Evolutionary conservation across 1,140 invertebrate species (phyloP), one percentile per base, ranked within the genome.

Genomic region (Drosophila suzukii): DNA sequence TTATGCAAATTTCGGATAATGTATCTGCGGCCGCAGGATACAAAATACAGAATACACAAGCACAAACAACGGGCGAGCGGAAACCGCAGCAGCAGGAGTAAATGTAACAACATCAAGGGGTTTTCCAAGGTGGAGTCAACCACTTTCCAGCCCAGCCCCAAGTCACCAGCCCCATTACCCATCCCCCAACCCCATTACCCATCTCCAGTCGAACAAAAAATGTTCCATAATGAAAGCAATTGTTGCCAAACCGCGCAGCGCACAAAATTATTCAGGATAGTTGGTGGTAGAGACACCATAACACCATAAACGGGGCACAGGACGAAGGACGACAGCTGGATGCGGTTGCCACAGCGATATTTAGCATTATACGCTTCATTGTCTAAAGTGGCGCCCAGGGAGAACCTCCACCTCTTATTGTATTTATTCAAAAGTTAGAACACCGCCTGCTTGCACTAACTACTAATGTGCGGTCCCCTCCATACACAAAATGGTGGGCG

Each of bases 1-100:
- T 91, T 91, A 91, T 91, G 89, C 89, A 91, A 91, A 91, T 91
- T 91, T 91, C 57, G 81, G 89, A 91, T 91, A 91, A 91, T 91
- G 84, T 91, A 91, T 91, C 89, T 86, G 86, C 85, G 85, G 78
- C 88, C 88, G 82, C 88, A 90, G 84, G 84, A 90, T 89, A 89
- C 77, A 78, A 78, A 70, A 77, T 55, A 55, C 60, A 17, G 36
- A 70, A 41, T 57, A 71, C 63, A 67, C 77, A 89, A 72, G 54
- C 81, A 78, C 81, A 90, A 65, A 75, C 66, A 78, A 59, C 78
- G 78, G 60, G 59, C 68, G 27, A 54, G 54, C 59, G 47, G 51
- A 46, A 72, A 65, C 58, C 36, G 41, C 55, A 83, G 65, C 74
- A 78, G 68, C 66, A 76, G 57, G 57, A 73, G 74, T 81, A 77